Conservation (phyloP, 2,888 invertebrate species). For the Campaea margaritaria region DNA sequence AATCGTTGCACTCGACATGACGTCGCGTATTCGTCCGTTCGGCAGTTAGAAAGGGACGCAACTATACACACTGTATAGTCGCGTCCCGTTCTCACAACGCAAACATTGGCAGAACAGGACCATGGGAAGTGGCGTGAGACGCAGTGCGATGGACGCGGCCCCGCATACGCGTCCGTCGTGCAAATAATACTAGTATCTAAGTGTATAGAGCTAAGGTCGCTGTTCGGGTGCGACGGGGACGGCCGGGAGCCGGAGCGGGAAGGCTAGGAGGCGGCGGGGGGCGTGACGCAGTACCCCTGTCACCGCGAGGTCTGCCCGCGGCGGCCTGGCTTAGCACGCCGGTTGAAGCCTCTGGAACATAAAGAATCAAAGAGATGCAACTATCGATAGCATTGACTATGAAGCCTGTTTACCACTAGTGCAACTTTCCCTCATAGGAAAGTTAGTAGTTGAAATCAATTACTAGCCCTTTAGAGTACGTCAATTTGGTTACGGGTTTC, state of each 20-base stretch:
- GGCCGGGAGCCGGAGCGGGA: constrained; percentile 38
- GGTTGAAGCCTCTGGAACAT: constrained; percentile 77
- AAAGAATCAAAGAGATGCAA: neutral
- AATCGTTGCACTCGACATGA: neutral
- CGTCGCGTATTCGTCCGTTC: neutral
- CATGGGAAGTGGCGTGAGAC: too few relatives aligned
- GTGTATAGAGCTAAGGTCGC: constrained; percentile 17
- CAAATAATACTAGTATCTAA: constrained; percentile 10
- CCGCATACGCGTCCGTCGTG: neutral
- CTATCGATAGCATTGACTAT: too few relatives aligned
- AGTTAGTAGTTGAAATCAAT: too few relatives aligned
- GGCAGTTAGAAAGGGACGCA: too few relatives aligned
- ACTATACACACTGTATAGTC: too few relatives aligned
- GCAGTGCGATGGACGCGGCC: too few relatives aligned
- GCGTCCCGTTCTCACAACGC: neutral
- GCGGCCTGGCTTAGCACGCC: constrained; percentile 75
- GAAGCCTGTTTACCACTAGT: too few relatives aligned
- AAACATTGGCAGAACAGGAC: too few relatives aligned
- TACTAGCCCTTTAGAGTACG: too few relatives aligned
- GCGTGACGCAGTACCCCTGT: constrained; percentile 61
- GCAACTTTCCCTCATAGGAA: too few relatives aligned
- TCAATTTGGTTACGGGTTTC: too few relatives aligned
- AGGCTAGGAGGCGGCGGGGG: constrained; percentile 56
- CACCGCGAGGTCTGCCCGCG: constrained; percentile 61
- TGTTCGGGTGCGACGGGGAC: constrained; percentile 34